These are phyloP conservation scores for Porites cylindrica DNA, from an alignment of 92 coral and sea anemone genomes.

Conservation along the genomic window DNA sequence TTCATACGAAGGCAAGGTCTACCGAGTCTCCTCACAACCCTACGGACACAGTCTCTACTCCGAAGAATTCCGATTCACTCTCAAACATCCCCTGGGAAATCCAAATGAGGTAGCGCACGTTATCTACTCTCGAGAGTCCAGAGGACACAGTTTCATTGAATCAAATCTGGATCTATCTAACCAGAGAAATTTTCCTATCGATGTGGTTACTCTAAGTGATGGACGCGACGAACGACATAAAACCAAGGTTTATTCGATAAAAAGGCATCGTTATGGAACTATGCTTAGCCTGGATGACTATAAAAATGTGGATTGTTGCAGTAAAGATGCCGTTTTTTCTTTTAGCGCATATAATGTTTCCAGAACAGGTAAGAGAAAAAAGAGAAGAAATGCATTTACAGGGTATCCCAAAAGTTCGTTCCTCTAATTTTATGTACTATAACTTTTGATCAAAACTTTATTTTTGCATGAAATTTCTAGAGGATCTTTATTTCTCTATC, in stretches of 20 bases:
- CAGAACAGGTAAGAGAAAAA: constrained; percentile 11
- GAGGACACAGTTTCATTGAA: neutral
- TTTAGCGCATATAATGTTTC: constrained; percentile 22
- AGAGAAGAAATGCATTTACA: too few relatives aligned
- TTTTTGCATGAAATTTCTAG: too few relatives aligned
- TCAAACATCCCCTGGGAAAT: constrained; percentile 27
- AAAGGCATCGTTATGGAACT: neutral
- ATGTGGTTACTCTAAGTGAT: constrained; percentile 1
- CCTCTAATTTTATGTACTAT: too few relatives aligned
- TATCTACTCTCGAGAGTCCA: constrained; percentile 19
- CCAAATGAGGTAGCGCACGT: constrained; percentile 10
- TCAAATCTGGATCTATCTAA: neutral
- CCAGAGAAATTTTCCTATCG: constrained; percentile 16
- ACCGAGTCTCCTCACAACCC: constrained; percentile 24
- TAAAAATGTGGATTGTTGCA: constrained; percentile 15
- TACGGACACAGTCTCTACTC: constrained; percentile 21
- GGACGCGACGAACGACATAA: neutral
- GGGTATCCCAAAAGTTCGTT: too few relatives aligned
- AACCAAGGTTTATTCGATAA: neutral
- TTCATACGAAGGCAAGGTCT: constrained; percentile 6
- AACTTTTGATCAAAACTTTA: too few relatives aligned
- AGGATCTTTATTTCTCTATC: too few relatives aligned
- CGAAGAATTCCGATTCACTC: constrained; percentile 35
- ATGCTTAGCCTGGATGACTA: constrained; percentile 29
- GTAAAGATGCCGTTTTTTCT: neutral